Conservation (phyloP, 2,888 invertebrate genomes). For the Molanna angustata region DNA sequence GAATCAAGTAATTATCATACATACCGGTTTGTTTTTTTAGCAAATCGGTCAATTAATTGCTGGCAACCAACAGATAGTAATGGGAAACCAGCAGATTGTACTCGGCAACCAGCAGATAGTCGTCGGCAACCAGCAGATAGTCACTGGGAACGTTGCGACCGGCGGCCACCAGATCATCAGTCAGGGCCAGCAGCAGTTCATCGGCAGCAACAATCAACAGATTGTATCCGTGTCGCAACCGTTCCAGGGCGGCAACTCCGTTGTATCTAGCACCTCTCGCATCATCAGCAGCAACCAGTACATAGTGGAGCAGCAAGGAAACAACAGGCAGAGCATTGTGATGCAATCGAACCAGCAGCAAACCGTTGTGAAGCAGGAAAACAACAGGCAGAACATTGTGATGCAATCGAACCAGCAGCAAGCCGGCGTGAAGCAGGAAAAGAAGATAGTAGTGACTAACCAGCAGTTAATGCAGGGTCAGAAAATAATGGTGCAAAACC, state of each 20-base stretch:
- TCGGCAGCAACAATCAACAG: slow-evolving; percentile 18
- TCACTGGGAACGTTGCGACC: slow-evolving; percentile 47
- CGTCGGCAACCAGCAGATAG: slow-evolving; percentile 41
- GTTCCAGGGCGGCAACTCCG: slow-evolving; percentile 10
- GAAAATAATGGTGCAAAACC: slow-evolving; percentile 21
- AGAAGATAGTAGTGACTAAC: slow-evolving; percentile 25
- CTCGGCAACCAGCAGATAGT: slow-evolving; percentile 27
- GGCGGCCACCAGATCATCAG: slow-evolving; percentile 38
- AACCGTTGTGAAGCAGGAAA: slow-evolving; percentile 20
- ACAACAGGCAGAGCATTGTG: slow-evolving; percentile 26
- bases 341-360: slow-evolving; percentile 8
- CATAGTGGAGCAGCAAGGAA: slow-evolving; percentile 28
- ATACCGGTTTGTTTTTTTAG: slow-evolving; percentile 13
- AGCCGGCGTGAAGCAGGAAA: slow-evolving; percentile 20
- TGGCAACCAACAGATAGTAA: slow-evolving; percentile 34
- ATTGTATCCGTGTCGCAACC: slow-evolving; percentile 23
- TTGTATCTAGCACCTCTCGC: slow-evolving; percentile 9
- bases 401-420: slow-evolving; percentile 8
- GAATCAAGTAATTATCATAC: slow-evolving; percentile 37
- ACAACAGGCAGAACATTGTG: slow-evolving; percentile 27
- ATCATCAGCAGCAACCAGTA: slow-evolving; percentile 22
- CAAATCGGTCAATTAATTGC: slow-evolving; percentile 16
- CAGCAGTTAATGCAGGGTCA: slow-evolving; percentile 22
- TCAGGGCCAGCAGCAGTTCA: slow-evolving; percentile 16
- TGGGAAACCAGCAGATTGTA: slow-evolving; percentile 37